Evolutionary conservation across 53 echinoderm and acorn worm species (phyloP).

Genomic region (Temnopleurus reevesii): DNA sequence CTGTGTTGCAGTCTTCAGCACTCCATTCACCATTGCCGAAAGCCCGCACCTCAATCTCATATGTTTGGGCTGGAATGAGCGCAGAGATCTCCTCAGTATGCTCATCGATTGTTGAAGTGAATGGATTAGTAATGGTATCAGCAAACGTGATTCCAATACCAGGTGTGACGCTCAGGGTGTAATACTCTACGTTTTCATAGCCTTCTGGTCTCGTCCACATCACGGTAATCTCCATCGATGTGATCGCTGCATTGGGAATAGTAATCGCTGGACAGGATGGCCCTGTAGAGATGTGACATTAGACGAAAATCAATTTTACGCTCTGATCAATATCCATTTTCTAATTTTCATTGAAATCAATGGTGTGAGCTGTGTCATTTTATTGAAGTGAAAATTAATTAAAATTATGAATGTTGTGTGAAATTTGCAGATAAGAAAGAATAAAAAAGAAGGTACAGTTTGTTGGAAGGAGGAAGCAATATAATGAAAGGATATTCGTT

Average conservation of each 20-base stretch:
- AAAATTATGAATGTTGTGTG: too few relatives aligned
- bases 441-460: too few relatives aligned
- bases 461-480: too few relatives aligned
- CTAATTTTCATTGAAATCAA: too few relatives aligned
- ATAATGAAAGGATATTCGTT: too few relatives aligned
- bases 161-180: neutral
- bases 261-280: slow-evolving; percentile 11
- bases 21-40: neutral
- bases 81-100: neutral
- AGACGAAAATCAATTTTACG: too few relatives aligned
- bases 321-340: too few relatives aligned
- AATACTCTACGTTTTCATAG: neutral
- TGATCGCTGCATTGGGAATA: neutral
- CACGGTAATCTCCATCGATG: slow-evolving; percentile 9
- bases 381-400: too few relatives aligned
- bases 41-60: neutral
- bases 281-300: too few relatives aligned
- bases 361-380: too few relatives aligned
- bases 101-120: neutral
- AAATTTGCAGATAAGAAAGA: too few relatives aligned
- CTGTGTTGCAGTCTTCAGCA: neutral
- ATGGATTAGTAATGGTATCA: neutral
- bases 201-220: slow-evolving; percentile 23
- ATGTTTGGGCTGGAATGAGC: neutral
- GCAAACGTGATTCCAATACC: neutral